phyloP scores from a whole-genome alignment of 1,140 invertebrate genomes.

The Penaeus indicus region DNA sequence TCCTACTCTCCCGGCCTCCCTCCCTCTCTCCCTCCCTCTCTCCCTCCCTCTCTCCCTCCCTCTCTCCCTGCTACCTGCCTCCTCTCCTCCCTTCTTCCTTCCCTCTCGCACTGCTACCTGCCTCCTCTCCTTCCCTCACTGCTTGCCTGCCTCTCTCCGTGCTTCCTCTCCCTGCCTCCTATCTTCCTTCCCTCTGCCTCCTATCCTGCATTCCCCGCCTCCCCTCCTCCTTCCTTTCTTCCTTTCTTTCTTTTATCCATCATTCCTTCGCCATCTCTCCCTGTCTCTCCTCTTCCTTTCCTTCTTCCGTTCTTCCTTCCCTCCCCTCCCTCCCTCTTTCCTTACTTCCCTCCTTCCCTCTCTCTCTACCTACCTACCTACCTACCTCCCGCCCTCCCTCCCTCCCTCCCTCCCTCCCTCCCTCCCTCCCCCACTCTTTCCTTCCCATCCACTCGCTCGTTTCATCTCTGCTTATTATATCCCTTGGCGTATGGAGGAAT shows the following conservation, averaged over 20 bases:
- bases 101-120: too few species aligned
- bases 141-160: neutral
- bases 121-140: neutral
- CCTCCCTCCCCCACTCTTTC: too few species aligned
- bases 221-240: too few species aligned
- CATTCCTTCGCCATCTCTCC: neutral
- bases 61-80: neutral
- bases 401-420: neutral
- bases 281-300: neutral
- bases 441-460: neutral
- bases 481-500: too few species aligned
- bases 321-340: neutral
- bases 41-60: too few species aligned
- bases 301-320: neutral
- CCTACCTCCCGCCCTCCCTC: too few species aligned
- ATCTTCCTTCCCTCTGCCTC: constrained; percentile 15
- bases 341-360: neutral
- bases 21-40: neutral
- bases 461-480: too few species aligned
- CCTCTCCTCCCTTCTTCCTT: too few species aligned
- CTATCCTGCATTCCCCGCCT: neutral
- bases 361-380: neutral
- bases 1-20: neutral
- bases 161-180: neutral
- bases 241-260: constrained; percentile 13